These are phyloP conservation scores for Drosophila watanabei DNA, from an alignment of 1,140 invertebrate species.

Conservation along the genomic window DNA sequence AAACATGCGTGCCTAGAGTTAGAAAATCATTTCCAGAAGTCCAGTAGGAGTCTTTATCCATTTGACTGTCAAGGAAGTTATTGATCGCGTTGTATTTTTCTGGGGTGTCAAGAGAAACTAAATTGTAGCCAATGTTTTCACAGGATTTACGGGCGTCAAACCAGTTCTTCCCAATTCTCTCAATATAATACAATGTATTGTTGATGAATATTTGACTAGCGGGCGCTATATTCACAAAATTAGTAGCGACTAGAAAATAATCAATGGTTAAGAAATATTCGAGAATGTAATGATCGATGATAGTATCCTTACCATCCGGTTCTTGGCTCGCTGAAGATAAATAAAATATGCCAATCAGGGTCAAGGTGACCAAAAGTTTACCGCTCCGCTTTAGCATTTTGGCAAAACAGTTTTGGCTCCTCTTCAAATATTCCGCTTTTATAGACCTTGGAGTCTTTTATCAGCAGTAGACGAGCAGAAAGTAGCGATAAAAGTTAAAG, in stretches of 20 bases:
- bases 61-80: slow-evolving; percentile 1
- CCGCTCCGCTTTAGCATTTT: neutral
- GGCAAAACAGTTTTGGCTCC: neutral
- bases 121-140: slow-evolving; percentile 8
- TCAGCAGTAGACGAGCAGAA: neutral
- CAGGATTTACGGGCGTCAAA: slow-evolving; percentile 24
- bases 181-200: slow-evolving; percentile 3
- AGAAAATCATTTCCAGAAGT: slow-evolving; percentile 30
- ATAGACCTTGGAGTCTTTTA: neutral
- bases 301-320: neutral
- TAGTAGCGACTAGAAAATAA: neutral
- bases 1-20: neutral
- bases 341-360: neutral
- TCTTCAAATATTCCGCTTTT: neutral
- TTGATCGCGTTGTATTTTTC: slow-evolving; percentile 12
- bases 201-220: neutral
- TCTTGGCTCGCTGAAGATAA: neutral
- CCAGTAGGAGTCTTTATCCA: slow-evolving; percentile 10
- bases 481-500: neutral
- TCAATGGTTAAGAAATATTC: neutral
- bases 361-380: neutral
- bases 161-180: slow-evolving; percentile 15
- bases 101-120: slow-evolving; percentile 12
- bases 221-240: neutral
- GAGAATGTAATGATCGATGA: neutral